Conservation (phyloP, 1,140 invertebrate genomes). For the Gonatopus flavifemur region DNA sequence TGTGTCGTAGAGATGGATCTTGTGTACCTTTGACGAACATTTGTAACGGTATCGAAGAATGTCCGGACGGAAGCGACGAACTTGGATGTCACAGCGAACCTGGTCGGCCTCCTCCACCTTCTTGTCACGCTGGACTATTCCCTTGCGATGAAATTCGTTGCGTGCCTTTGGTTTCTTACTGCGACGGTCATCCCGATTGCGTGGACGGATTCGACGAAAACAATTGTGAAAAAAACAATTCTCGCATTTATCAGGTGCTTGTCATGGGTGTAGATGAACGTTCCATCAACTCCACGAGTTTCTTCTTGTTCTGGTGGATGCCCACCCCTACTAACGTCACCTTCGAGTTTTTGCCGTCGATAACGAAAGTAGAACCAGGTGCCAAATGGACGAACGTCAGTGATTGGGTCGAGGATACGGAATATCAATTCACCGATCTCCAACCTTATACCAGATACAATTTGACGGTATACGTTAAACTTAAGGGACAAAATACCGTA, state of each 20-base stretch:
- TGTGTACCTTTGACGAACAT: slow-evolving; percentile 67
- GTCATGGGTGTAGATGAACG: slow-evolving; percentile 60
- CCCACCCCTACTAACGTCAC: slow-evolving; percentile 43
- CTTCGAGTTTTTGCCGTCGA: slow-evolving; percentile 67
- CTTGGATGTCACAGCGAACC: slow-evolving; percentile 51
- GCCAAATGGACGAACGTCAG: slow-evolving; percentile 61
- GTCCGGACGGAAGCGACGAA: slow-evolving; percentile 82
- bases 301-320: slow-evolving; percentile 64
- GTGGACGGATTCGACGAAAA: slow-evolving; percentile 73
- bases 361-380: slow-evolving; percentile 37
- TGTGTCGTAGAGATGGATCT: slow-evolving; percentile 69
- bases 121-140: slow-evolving; percentile 64
- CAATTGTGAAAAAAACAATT: slow-evolving; percentile 60
- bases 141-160: slow-evolving; percentile 66
- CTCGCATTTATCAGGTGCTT: slow-evolving; percentile 58
- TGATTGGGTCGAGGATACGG: slow-evolving; percentile 58
- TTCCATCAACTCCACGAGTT: slow-evolving; percentile 54
- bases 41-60: slow-evolving; percentile 73
- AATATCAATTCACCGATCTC: slow-evolving; percentile 66
- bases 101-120: slow-evolving; percentile 45
- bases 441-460: slow-evolving; percentile 75
- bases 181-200: slow-evolving; percentile 72
- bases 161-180: slow-evolving; percentile 61
- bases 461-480: slow-evolving; percentile 72
- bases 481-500: slow-evolving; percentile 52